Evolutionary conservation across 2,113 vertebrate genomes (phyloP).

Genomic region (Campylomormyrus tamandua): DNA sequence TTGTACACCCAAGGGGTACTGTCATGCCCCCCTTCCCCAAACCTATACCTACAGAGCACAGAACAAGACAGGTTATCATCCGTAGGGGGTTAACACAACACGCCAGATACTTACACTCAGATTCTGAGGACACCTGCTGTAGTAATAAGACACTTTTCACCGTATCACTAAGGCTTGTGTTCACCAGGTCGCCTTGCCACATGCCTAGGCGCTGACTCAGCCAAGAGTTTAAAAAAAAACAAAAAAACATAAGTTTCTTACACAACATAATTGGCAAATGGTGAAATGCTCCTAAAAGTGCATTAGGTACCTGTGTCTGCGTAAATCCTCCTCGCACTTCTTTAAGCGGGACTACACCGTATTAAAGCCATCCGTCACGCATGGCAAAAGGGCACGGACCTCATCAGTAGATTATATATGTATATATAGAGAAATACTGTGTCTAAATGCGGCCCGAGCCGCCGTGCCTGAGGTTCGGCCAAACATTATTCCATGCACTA

Average conservation of each 20-base stretch:
- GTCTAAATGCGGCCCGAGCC: not conserved
- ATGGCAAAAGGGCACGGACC: not conserved
- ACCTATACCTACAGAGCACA: not conserved
- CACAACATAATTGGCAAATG: not conserved
- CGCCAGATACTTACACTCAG: not conserved
- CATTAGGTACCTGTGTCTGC: not conserved
- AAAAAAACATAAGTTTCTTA: not conserved
- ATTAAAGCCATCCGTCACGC: not conserved
- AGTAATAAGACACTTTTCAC: not conserved
- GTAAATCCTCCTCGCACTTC: not conserved
- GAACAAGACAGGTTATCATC: not conserved
- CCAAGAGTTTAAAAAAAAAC: not conserved
- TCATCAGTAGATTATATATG: not conserved
- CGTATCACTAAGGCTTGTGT: not conserved
- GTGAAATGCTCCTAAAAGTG: not conserved
- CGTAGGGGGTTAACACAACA: not conserved
- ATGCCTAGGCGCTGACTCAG: not conserved
- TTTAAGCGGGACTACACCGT: not conserved
- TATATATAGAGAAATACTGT: not conserved
- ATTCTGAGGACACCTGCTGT: not conserved
- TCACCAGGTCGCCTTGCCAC: not conserved
- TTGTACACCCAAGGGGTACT: not conserved
- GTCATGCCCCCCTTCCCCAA: not conserved
- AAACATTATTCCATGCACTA: slow-evolving; percentile 68
- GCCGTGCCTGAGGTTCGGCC: not conserved